A percentile compares a stretch with the other conserved stretches of the same genome.
Conservation (phyloP, 2,113 vertebrate genomes). For the Oncorhynchus tshawytscha region DNA sequence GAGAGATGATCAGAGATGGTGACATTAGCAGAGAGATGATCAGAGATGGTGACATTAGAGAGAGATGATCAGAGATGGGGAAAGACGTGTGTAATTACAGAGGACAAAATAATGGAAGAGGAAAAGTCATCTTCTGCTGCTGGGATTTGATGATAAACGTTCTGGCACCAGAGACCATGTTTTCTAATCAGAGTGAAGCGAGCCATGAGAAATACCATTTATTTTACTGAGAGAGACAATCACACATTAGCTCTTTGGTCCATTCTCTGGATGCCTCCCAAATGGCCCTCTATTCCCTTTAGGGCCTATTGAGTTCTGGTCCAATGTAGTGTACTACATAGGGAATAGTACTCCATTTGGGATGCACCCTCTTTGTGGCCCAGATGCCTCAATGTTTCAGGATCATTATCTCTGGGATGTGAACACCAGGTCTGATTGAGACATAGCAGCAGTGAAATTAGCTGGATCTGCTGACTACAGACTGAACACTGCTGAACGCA, state of each 20-base stretch:
- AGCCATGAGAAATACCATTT: slow-evolving; percentile 32
- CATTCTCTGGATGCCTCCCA: background rate
- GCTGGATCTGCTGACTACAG: slow-evolving; percentile 48
- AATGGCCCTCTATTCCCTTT: background rate
- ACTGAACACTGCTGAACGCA: slow-evolving; percentile 2
- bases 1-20: no score
- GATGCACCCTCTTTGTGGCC: slow-evolving; percentile 8
- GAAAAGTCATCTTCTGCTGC: slow-evolving; percentile 45
- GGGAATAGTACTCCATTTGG: no score
- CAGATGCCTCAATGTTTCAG: slow-evolving; percentile 53
- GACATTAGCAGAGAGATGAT: no score
- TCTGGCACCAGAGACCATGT: slow-evolving; percentile 41
- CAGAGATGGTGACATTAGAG: slow-evolving; percentile 44
- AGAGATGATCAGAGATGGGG: slow-evolving; percentile 44
- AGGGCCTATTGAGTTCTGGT: no score
- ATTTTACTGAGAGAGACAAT: slow-evolving; percentile 36
- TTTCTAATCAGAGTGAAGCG: slow-evolving; percentile 42
- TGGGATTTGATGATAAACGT: slow-evolving; percentile 42
- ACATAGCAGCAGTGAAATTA: slow-evolving; percentile 49
- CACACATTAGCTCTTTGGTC: slow-evolving; percentile 36
- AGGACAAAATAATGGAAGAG: slow-evolving; percentile 47
- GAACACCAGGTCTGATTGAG: slow-evolving; percentile 36
- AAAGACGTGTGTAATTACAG: slow-evolving; percentile 58
- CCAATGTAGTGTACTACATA: background rate
- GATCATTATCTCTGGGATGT: slow-evolving; percentile 44